These are phyloP conservation scores for Portevinia maculata DNA, from an alignment of 2,888 invertebrate species.

Conservation along the genomic window DNA sequence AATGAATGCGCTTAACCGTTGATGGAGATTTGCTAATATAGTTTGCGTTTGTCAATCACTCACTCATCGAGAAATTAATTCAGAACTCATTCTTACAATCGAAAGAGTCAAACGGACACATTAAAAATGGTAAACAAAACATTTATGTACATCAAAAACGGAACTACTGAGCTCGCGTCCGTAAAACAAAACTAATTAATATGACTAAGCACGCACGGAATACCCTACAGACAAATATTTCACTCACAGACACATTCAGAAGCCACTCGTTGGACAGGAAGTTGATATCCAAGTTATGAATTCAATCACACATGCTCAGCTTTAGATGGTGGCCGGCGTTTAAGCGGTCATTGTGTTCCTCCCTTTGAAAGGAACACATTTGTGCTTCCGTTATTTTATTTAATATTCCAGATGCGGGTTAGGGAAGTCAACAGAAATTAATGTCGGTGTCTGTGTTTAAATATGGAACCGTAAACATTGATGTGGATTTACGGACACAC, in stretches of 20 bases:
- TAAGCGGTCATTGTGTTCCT: conserved; percentile 56
- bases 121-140: neutral
- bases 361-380: conserved; percentile 28
- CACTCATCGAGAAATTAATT: conserved; percentile 4
- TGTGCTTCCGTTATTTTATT: conserved; percentile 42
- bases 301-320: conserved; percentile 55
- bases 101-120: neutral
- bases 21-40: too few relatives aligned
- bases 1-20: too few relatives aligned
- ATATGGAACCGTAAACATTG: conserved; percentile 7
- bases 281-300: conserved; percentile 68
- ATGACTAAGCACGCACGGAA: conserved; percentile 62
- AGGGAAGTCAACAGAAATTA: conserved; percentile 4
- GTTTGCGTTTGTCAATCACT: too few relatives aligned
- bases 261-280: conserved; percentile 55
- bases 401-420: conserved; percentile 52
- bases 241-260: conserved; percentile 11
- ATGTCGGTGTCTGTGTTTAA: neutral
- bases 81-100: conserved; percentile 6
- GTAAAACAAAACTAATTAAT: conserved; percentile 50
- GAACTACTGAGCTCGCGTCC: conserved; percentile 30
- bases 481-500: too few relatives aligned
- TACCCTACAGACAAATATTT: conserved; percentile 53
- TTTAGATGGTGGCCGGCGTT: conserved; percentile 35
- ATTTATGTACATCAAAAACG: conserved; percentile 4